Conservation (phyloP, 2,888 invertebrate species). For the Pogonocherus hispidulus region DNA sequence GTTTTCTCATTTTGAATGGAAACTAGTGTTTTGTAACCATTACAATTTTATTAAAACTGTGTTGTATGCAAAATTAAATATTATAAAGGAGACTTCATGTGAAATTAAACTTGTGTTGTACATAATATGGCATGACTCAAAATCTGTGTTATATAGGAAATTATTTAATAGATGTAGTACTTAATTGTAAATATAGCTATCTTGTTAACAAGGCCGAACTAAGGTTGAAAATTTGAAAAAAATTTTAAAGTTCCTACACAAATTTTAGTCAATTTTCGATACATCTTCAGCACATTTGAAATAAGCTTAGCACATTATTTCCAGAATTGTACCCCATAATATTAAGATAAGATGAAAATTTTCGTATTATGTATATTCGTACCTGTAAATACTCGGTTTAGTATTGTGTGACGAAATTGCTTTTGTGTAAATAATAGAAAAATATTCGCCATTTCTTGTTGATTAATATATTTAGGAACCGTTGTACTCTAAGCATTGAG, state of each 20-base stretch:
- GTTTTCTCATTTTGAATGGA: not conserved
- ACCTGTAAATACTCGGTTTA: slow-evolving; percentile 31
- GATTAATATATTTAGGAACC: slow-evolving; percentile 20
- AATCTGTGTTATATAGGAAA: slow-evolving; percentile 41
- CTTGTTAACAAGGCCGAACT: slow-evolving; percentile 27
- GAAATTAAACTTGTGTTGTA: slow-evolving; percentile 20
- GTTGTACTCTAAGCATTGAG: slow-evolving; percentile 8
- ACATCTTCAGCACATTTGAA: slow-evolving; percentile 39
- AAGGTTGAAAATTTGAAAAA: slow-evolving; percentile 36
- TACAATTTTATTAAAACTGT: slow-evolving; percentile 8
- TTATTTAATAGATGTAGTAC: slow-evolving; percentile 35
- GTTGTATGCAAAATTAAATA: not conserved
- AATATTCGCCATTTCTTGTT: slow-evolving; percentile 20
- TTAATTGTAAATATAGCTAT: slow-evolving; percentile 46
- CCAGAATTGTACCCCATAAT: slow-evolving; percentile 8
- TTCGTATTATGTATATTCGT: slow-evolving; percentile 14
- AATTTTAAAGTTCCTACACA: slow-evolving; percentile 61
- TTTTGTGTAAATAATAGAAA: slow-evolving; percentile 12
- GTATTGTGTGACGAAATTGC: slow-evolving; percentile 19
- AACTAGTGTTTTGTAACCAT: slow-evolving; percentile 13
- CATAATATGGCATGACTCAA: slow-evolving; percentile 21
- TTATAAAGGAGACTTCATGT: not conserved
- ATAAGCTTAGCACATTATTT: slow-evolving; percentile 30
- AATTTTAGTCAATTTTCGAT: slow-evolving; percentile 53
- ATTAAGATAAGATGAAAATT: slow-evolving; percentile 2